Evolutionary conservation across 2,888 invertebrate genomes (phyloP).

Genomic region (Calameuta idolon): DNA sequence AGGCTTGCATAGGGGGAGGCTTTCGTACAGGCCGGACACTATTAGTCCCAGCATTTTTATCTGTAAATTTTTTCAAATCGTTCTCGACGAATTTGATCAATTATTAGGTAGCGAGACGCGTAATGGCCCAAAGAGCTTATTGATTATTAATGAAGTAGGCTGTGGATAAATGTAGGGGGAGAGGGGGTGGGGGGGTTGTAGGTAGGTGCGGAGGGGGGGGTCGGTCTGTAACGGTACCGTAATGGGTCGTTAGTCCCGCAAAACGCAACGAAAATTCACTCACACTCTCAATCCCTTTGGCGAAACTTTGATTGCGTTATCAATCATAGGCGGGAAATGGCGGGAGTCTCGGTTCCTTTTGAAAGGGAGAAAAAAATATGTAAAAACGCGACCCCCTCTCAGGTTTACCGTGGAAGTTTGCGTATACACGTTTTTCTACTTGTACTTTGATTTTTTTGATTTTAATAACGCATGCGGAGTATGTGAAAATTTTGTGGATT

Average conservation of each 20-base stretch:
- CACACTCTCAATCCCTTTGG: neutral
- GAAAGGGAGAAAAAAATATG: no score
- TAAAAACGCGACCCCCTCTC: no score
- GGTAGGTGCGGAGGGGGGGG: conserved; percentile 29
- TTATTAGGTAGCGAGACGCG: conserved; percentile 35
- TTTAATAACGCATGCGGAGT: no score
- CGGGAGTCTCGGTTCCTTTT: no score
- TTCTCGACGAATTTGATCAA: conserved; percentile 38
- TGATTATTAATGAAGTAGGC: conserved; percentile 48
- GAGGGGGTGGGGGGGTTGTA: conserved; percentile 17
- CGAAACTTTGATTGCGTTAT: conserved; percentile 45
- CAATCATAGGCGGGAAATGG: conserved; percentile 33
- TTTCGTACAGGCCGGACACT: conserved; percentile 9
- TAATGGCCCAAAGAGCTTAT: conserved; percentile 47
- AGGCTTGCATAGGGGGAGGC: no score
- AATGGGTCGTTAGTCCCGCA: conserved; percentile 44
- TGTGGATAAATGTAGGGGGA: conserved; percentile 29
- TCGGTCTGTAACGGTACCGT: conserved; percentile 22
- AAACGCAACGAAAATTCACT: conserved; percentile 36
- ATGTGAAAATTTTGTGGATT: no score
- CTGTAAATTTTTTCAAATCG: conserved; percentile 30
- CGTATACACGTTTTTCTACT: no score
- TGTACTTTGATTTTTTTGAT: no score
- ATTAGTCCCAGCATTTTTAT: conserved; percentile 7
- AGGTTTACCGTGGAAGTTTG: no score